phyloP scores from a whole-genome alignment of 1,140 invertebrate genomes.

The Parasteatoda tepidariorum region DNA sequence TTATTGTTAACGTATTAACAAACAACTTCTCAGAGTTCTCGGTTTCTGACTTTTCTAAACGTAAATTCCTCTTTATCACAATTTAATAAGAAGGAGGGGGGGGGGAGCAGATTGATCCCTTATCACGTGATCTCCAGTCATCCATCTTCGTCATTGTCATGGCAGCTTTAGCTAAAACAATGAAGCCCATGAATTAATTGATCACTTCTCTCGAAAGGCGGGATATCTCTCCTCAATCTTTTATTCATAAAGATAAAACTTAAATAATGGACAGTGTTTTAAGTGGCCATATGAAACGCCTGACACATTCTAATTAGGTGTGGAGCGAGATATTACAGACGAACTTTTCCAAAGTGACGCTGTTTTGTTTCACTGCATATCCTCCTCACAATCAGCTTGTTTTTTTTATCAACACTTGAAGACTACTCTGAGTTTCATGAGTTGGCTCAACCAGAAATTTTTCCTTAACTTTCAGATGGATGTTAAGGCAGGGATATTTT shows the following conservation, averaged over 20 bases:
- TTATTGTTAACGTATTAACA: no score
- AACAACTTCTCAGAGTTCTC: constrained; percentile 1
- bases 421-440: no score
- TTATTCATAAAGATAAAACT: constrained; percentile 60
- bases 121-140: constrained; percentile 46
- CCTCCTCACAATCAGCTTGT: neutral
- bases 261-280: constrained; percentile 57
- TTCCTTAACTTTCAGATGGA: no score
- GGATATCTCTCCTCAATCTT: constrained; percentile 27
- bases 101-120: constrained; percentile 31
- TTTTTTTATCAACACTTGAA: no score
- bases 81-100: constrained; percentile 37
- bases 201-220: neutral
- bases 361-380: neutral
- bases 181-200: constrained; percentile 50
- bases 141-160: constrained; percentile 59
- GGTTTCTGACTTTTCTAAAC: constrained; percentile 32
- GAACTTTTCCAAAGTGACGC: constrained; percentile 15
- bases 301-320: constrained; percentile 58
- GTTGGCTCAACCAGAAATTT: no score
- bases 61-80: constrained; percentile 48
- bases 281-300: constrained; percentile 41
- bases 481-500: no score
- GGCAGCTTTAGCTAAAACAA: constrained; percentile 58
- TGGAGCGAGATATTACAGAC: constrained; percentile 5